Percentiles rank a stretch among this genome's conserved stretches.
Evolutionary conservation across 2,797 vertebrate genomes (phyloP).

Genomic region (Neosilurus hyrtlii): DNA sequence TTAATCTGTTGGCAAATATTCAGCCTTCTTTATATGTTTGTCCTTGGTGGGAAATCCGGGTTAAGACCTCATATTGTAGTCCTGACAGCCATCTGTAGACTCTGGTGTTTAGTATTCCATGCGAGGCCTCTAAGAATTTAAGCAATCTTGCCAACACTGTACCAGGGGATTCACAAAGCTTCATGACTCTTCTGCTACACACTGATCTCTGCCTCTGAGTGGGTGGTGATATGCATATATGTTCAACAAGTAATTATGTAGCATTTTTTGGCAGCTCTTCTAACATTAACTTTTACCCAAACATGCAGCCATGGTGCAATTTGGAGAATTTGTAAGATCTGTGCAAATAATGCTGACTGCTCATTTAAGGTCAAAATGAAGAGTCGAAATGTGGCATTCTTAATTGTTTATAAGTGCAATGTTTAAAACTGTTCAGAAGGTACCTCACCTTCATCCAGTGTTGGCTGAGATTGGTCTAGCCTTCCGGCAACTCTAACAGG

Average conservation of each 20-base stretch:
- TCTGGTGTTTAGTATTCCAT: conserved; percentile 34
- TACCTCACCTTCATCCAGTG: too few relatives aligned
- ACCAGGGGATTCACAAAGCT: conserved; percentile 34
- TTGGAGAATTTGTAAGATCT: background rate
- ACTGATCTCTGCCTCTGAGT: conserved; percentile 33
- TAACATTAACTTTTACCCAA: conserved; percentile 14
- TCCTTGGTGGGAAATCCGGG: conserved; percentile 36
- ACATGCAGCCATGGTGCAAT: background rate
- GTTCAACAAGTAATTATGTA: conserved; percentile 17
- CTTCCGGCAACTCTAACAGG: too few relatives aligned
- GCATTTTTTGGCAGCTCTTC: conserved; percentile 9
- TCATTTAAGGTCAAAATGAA: background rate
- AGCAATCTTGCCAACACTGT: conserved; percentile 37
- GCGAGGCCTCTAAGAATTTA: conserved; percentile 22
- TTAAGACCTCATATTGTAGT: conserved; percentile 31
- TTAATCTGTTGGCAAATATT: conserved; percentile 34
- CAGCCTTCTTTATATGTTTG: conserved; percentile 32
- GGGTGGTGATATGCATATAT: conserved; percentile 21
- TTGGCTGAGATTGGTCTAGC: too few relatives aligned
- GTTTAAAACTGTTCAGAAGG: background rate
- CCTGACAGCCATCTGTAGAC: conserved; percentile 33
- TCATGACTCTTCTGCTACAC: conserved; percentile 34
- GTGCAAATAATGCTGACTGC: conserved; percentile 1
- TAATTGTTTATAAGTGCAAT: background rate
- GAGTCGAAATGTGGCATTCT: background rate